Conservation (phyloP, 2,797 vertebrate genomes). For the Enteromius trimaculatus region DNA sequence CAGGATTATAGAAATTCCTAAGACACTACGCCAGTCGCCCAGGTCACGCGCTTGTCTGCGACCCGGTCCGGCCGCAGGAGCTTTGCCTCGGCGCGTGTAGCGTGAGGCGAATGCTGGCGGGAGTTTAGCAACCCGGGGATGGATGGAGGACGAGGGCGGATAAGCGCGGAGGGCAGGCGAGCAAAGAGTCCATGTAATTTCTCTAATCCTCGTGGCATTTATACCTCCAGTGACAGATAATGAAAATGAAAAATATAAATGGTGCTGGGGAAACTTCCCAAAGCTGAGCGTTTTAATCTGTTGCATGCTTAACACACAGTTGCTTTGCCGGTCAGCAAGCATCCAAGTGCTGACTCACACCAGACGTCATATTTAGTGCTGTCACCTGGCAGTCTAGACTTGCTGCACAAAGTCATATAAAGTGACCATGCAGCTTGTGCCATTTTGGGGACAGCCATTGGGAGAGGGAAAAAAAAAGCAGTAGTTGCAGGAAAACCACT, state of each 20-base stretch:
- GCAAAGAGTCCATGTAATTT: conserved; percentile 82
- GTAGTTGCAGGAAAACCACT: background rate
- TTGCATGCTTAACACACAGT: conserved; percentile 72
- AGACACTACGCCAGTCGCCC: conserved; percentile 70
- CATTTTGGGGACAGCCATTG: background rate
- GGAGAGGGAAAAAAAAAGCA: background rate
- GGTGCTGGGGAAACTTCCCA: conserved; percentile 75
- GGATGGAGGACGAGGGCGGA: conserved; percentile 60
- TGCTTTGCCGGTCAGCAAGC: conserved; percentile 46
- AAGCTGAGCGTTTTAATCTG: conserved; percentile 72
- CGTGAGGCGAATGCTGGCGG: conserved; percentile 59
- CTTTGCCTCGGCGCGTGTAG: conserved; percentile 36
- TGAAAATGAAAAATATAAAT: conserved; percentile 84
- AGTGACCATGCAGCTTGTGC: background rate
- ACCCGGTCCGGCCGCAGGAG: conserved; percentile 7
- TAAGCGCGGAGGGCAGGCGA: conserved; percentile 73
- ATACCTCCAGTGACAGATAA: conserved; percentile 83
- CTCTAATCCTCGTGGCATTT: conserved; percentile 86
- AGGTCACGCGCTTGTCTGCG: conserved; percentile 31
- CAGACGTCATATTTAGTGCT: conserved; percentile 55
- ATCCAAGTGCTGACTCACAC: conserved; percentile 69
- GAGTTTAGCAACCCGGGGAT: conserved; percentile 43
- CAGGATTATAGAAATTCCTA: conserved; percentile 79
- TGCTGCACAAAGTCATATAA: background rate
- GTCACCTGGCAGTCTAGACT: background rate